These are phyloP conservation scores for Aphidius ervi DNA, from an alignment of 1,140 invertebrate species.

Conservation along the genomic window DNA sequence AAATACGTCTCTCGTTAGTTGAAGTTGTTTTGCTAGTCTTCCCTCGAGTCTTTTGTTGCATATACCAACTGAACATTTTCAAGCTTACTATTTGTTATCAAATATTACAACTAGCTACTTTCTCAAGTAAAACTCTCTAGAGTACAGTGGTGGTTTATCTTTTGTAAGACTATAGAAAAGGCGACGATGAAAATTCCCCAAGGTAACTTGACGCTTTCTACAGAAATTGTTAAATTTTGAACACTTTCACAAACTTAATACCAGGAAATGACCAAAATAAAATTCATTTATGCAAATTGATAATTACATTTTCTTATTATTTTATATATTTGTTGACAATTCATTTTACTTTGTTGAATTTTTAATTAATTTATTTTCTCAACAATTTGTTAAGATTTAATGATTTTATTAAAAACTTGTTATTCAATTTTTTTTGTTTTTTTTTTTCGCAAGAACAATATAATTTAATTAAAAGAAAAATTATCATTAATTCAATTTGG, in stretches of 20 bases:
- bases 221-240: too few relatives aligned
- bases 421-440: neutral
- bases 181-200: slow-evolving; percentile 5
- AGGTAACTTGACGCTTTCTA: too few relatives aligned
- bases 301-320: too few relatives aligned
- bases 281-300: too few relatives aligned
- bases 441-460: neutral
- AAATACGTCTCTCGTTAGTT: too few relatives aligned
- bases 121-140: neutral
- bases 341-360: slow-evolving; percentile 12
- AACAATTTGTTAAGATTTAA: neutral
- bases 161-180: neutral
- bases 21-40: too few relatives aligned
- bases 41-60: too few relatives aligned
- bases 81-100: slow-evolving; percentile 1
- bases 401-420: neutral
- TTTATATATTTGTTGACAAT: neutral
- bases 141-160: neutral
- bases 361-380: neutral
- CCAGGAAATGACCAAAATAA: neutral
- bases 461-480: neutral
- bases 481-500: neutral
- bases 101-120: slow-evolving; percentile 10
- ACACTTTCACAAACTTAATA: neutral
- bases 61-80: too few relatives aligned